Evolutionary conservation across 2,113 vertebrate genomes (phyloP).

Genomic region (Glaucomys volans): DNA sequence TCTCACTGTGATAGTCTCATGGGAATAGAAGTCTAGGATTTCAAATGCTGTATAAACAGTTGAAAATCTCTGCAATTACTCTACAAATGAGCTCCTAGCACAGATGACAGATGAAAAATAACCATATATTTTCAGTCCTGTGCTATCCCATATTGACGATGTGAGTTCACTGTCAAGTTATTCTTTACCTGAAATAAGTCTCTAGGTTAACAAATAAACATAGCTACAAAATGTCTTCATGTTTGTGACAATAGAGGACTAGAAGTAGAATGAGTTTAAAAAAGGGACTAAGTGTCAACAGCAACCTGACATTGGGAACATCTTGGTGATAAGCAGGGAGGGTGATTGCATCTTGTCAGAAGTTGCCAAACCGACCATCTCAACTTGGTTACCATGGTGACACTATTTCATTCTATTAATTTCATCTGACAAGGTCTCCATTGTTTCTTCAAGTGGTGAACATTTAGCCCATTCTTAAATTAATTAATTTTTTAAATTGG

Average conservation of each 20-base stretch:
- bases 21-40: conserved; percentile 64
- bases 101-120: neutral
- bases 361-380: neutral
- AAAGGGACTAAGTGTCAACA: neutral
- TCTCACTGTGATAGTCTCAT: neutral
- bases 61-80: conserved; percentile 53
- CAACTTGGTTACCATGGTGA: neutral
- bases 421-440: conserved; percentile 23
- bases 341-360: neutral
- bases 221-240: neutral
- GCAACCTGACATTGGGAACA: neutral
- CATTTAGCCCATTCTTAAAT: neutral
- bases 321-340: neutral
- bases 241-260: neutral
- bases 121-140: neutral
- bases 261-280: neutral
- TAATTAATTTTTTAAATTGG: neutral
- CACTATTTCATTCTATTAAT: neutral
- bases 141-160: too few relatives aligned
- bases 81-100: neutral
- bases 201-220: neutral
- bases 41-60: conserved; percentile 63
- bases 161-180: neutral
- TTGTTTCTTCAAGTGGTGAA: conserved; percentile 21
- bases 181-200: neutral